Conservation (phyloP, 92 coral and sea anemone genomes). For the Zoanthus sansibaricus region DNA sequence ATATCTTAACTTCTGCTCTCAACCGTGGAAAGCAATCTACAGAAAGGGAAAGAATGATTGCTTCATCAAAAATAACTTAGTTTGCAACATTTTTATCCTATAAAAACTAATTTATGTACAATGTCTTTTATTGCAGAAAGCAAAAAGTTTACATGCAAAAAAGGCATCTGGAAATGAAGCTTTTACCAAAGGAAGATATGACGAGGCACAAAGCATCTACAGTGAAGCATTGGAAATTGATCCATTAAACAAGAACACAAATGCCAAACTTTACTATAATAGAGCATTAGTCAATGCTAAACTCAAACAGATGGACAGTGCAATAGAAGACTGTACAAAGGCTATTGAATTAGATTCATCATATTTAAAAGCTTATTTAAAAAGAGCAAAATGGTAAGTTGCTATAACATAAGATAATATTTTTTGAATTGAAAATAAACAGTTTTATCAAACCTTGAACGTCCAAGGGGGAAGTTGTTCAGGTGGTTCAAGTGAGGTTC, state of each 20-base stretch:
- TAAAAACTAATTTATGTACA: no score
- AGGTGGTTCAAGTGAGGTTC: no score
- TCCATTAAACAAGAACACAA: conserved; percentile 86
- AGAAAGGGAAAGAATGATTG: no score
- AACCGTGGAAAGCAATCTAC: no score
- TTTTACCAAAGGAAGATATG: conserved; percentile 77
- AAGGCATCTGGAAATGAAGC: conserved; percentile 92
- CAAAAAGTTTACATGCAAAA: conserved; percentile 83
- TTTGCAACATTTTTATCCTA: no score
- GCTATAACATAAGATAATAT: neutral
- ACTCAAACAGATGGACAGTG: conserved; percentile 79
- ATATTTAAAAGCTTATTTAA: conserved; percentile 93
- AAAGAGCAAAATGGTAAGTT: conserved; percentile 93
- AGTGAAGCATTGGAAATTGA: conserved; percentile 89
- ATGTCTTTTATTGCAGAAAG: conserved; percentile 70
- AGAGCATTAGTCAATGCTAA: conserved; percentile 95
- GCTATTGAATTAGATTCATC: conserved; percentile 87
- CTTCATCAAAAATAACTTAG: no score
- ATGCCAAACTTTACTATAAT: conserved; percentile 95
- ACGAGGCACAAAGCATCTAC: conserved; percentile 86
- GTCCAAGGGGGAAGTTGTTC: no score
- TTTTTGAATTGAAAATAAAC: no score
- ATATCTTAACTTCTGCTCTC: no score
- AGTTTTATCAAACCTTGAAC: no score
- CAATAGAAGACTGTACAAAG: conserved; percentile 93